phyloP scores from a whole-genome alignment of 2,888 invertebrate genomes.

The Tenthredo distinguenda region DNA sequence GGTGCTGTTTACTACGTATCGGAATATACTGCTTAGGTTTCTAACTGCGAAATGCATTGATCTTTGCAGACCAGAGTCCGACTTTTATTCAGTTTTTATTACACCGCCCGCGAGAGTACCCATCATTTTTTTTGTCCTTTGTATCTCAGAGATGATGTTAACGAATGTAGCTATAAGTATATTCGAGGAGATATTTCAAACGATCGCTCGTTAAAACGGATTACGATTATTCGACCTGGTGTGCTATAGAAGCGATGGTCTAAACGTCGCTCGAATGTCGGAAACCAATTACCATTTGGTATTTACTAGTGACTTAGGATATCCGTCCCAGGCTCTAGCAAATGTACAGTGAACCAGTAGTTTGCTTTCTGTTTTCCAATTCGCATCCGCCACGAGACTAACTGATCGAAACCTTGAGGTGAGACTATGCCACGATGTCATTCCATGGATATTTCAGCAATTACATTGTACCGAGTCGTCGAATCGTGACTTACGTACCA shows the following conservation, averaged over 20 bases:
- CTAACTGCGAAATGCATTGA: not conserved
- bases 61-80: not conserved
- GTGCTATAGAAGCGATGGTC: not conserved
- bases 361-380: not conserved
- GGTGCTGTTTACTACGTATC: not conserved
- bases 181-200: not conserved
- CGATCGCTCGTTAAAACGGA: not conserved
- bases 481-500: conserved; percentile 4
- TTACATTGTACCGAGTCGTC: not conserved
- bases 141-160: not conserved
- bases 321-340: not conserved
- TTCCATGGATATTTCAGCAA: not conserved
- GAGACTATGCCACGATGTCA: not conserved
- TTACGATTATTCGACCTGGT: not conserved
- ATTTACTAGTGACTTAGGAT: not conserved
- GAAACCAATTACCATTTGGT: not conserved
- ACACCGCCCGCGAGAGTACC: not conserved
- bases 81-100: not conserved
- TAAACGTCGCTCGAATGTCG: not conserved
- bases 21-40: not conserved
- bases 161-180: not conserved
- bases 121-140: not conserved
- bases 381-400: not conserved
- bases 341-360: not conserved
- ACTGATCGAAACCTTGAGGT: not conserved